Conservation (phyloP, 2,888 invertebrate genomes). For the Drosophila stalkeri region DNA sequence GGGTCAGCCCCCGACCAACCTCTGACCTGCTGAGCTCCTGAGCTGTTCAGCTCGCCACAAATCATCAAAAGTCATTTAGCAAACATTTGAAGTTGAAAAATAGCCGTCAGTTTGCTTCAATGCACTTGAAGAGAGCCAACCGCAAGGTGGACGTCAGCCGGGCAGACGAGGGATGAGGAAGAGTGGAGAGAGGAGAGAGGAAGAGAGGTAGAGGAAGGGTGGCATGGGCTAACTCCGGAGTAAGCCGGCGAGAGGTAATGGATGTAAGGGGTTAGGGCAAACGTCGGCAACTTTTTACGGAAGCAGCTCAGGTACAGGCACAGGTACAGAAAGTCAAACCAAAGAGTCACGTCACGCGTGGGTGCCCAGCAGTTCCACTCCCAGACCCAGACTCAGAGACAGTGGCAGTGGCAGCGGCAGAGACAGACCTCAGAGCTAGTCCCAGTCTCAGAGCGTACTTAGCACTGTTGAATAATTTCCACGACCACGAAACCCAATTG, state of each 20-base stretch:
- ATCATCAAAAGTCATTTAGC: conserved; percentile 83
- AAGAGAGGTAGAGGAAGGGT: not conserved
- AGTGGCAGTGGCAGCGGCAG: not conserved
- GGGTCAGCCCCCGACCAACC: conserved; percentile 50
- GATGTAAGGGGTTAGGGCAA: conserved; percentile 32
- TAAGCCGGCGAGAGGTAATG: conserved; percentile 14
- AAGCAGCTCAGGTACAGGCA: conserved; percentile 74
- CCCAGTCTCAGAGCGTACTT: conserved; percentile 67
- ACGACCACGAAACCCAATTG: conserved; percentile 81
- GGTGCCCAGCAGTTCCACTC: conserved; percentile 63
- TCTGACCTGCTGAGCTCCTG: conserved; percentile 18
- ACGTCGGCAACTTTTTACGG: conserved; percentile 76
- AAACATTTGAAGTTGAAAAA: conserved; percentile 83
- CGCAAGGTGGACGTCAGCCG: conserved; percentile 53
- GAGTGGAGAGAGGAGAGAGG: not conserved
- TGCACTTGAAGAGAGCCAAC: conserved; percentile 79
- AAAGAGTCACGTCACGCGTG: conserved; percentile 82
- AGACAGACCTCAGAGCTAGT: conserved; percentile 21
- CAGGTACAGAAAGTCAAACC: conserved; percentile 75
- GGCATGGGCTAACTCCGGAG: conserved; percentile 12
- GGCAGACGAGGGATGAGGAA: not conserved
- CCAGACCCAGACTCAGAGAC: conserved; percentile 31
- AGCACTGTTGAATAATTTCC: conserved; percentile 80
- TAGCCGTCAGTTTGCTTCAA: conserved; percentile 82
- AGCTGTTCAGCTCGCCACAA: conserved; percentile 66